Evolutionary conservation across 1,140 invertebrate species (phyloP).

Genomic region (Dendroctonus valens): DNA sequence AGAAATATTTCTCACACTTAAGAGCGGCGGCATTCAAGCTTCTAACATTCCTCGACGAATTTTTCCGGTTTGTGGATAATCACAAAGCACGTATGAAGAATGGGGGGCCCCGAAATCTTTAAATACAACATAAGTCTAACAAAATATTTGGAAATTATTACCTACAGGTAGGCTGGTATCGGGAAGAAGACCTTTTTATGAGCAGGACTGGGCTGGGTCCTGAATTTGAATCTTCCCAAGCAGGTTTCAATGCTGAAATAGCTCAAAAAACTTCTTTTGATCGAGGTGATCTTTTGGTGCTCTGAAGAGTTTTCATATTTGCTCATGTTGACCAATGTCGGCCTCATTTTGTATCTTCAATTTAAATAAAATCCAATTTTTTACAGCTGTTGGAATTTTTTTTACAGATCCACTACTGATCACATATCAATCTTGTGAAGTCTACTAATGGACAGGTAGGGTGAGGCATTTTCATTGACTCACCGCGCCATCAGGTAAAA

Average conservation of each 20-base stretch:
- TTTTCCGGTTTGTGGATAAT: conserved; percentile 25
- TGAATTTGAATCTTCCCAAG: no score
- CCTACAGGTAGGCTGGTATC: conserved; percentile 1
- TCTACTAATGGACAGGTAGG: conserved; percentile 17
- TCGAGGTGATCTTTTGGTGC: no score
- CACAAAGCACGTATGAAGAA: conserved; percentile 17
- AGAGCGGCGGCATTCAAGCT: conserved; percentile 7
- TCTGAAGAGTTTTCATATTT: no score
- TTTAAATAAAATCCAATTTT: background rate
- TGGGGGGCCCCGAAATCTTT: conserved; percentile 10
- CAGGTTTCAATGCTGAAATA: no score
- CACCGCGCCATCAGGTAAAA: conserved; percentile 16
- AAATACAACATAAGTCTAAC: conserved; percentile 17
- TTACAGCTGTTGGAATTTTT: background rate
- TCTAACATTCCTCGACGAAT: conserved; percentile 14
- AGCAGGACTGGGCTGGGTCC: background rate
- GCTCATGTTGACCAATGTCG: no score
- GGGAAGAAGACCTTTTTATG: background rate
- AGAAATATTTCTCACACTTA: conserved; percentile 1
- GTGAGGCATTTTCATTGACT: conserved; percentile 17
- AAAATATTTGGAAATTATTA: conserved; percentile 26
- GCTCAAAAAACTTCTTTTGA: no score
- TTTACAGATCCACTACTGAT: background rate
- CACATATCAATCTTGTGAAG: background rate
- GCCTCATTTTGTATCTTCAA: no score